Evolutionary conservation across 2,888 invertebrate genomes (phyloP), one percentile per base, ranked within the genome.

Genomic region (Drosophila borealis): DNA sequence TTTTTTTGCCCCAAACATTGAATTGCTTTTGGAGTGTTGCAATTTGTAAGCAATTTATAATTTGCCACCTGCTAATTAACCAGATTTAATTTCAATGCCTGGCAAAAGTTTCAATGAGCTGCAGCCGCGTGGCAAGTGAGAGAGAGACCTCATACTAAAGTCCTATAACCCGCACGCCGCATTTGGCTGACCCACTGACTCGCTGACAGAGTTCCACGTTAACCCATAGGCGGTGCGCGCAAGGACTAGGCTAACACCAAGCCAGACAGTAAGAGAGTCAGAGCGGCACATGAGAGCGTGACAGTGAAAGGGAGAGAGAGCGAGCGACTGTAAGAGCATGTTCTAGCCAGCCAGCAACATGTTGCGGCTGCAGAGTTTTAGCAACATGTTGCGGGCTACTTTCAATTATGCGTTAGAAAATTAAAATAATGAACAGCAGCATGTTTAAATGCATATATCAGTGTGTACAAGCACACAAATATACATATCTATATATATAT

Each of bases 121-220:
- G 60, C 70, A 71, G 41, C n/a, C 42, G 50, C 57, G 42, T 44
- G 45, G 25, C 29, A 29, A 44, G 49, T 33, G 56, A n/a, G 41
- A 11, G 9, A 19, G 41, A 17, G 17, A 41, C 29, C 29, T 41
- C 41, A 53, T 53, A 29, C 29, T 29, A 8, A 29, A 29, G 29
- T 29, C 8, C 29, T 29, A 53, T 56, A 75, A 62, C 63, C 54
- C 60, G 51, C 45, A 48, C 50, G 60, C 50, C 57, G 45, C 55
- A 51, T 64, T 64, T 49, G 56, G 66, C 57, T 82, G 81, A 73
- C 81, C 74, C 76, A 71, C 71, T 89, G 90, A 89, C 89, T 86
- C 76, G 80, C 74, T 89, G 87, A 89, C 89, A 78, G 90, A 88
- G 73, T 89, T 89, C 75, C 63, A 46, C 56, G 68, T 88, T 83